Evolutionary conservation across 2,888 invertebrate genomes (phyloP), one percentile per base, ranked within the genome.

Genomic region (Dione juno): DNA sequence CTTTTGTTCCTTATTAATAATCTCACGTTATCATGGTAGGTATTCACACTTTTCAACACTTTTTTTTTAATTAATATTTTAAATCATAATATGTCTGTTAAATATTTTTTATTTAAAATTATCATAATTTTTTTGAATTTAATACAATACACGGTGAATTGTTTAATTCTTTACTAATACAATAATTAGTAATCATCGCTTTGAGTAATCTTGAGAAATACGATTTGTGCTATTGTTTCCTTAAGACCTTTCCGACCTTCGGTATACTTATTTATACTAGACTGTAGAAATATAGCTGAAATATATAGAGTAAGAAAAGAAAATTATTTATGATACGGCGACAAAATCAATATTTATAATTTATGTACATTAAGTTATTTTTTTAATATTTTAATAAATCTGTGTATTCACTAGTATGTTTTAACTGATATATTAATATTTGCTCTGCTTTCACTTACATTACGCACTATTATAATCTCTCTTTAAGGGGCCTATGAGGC

Each of bases 181-280:
- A 52, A 16, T 52, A 59, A 67, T 67, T 40, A 52, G 48, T 52
- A 61, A 67, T 52, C 67, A 68, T 63, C 37, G 21, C 28, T 48
- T 59, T 63, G 35, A 48, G 45, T 53, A 68, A 63, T 68, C 68
- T 63, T 54, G 63, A 45, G 68, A 68, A 63, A 68, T 63, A 43
- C 43, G n/a, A 68, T 68, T 68, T 45, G 37, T 52, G 45, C 53
- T 54, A 45, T 61, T 68, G 67, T 68, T 68, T 68, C 63, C 68
- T 54, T 63, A 67, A 52, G 43, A 63, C 53, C 54, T 41, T 37
- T 52, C 35, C 37, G 63, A 59, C 67, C 67, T 67, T 67, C 67
- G 19, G 59, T 37, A 58, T 40, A 21, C 37, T 37, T 43, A 43
- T 21, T 59, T 43, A 43, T 59, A 28, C 21, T 21, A 41, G 58